Evolutionary conservation across 2,888 invertebrate species (phyloP).

Genomic region (Acrobasis repandana): DNA sequence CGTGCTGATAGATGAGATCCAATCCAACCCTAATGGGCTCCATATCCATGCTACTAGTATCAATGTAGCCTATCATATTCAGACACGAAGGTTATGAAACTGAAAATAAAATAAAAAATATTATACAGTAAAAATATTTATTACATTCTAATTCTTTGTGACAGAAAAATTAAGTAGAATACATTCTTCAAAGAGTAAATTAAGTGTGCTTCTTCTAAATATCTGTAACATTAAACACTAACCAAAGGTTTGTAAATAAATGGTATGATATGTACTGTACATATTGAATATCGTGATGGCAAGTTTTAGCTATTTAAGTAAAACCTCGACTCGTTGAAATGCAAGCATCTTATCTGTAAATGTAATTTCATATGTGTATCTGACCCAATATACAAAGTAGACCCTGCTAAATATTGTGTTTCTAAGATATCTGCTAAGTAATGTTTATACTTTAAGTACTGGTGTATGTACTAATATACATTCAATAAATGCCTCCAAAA

Average conservation of each 20-base stretch:
- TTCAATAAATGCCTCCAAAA: too few relatives aligned
- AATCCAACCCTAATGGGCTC: too few relatives aligned
- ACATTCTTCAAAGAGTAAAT: slow-evolving; percentile 6
- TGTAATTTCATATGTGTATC: background rate
- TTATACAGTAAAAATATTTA: slow-evolving; percentile 10
- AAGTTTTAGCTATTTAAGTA: slow-evolving; percentile 17
- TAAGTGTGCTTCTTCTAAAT: slow-evolving; percentile 11
- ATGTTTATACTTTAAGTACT: too few relatives aligned
- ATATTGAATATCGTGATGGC: slow-evolving; percentile 12
- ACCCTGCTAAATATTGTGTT: too few relatives aligned
- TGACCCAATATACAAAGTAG: background rate
- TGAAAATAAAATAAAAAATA: slow-evolving; percentile 8
- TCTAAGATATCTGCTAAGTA: too few relatives aligned
- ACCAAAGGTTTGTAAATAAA: background rate
- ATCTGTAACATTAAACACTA: background rate
- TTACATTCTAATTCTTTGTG: slow-evolving; percentile 14
- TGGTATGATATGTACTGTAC: background rate
- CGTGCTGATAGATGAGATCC: too few relatives aligned
- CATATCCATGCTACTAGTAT: too few relatives aligned
- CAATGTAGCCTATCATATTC: background rate
- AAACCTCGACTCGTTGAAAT: background rate
- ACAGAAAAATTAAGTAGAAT: slow-evolving; percentile 15
- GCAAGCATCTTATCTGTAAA: background rate
- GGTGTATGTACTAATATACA: too few relatives aligned
- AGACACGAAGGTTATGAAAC: background rate